These are phyloP conservation scores for Oscheius sp. DNA, from an alignment of 1,140 invertebrate genomes.

Conservation along the genomic window DNA sequence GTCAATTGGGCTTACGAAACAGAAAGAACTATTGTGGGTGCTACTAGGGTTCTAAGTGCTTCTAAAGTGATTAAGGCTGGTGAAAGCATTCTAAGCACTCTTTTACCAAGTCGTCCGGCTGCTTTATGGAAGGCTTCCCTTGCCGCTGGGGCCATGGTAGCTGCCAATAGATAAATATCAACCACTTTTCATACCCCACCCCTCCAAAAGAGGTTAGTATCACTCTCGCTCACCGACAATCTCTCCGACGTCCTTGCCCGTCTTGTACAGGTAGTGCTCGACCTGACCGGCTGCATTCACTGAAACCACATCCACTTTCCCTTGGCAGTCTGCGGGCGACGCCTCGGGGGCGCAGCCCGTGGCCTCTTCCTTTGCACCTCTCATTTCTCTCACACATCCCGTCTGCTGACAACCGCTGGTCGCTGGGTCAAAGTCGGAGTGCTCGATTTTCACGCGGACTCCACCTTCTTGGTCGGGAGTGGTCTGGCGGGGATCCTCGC, in stretches of 20 bases:
- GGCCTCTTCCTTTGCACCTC: too few species aligned
- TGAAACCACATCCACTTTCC: constrained; percentile 28
- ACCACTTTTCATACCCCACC: not conserved
- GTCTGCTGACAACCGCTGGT: too few species aligned
- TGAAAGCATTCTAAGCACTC: too few species aligned
- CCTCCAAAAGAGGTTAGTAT: not conserved
- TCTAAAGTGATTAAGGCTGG: too few species aligned
- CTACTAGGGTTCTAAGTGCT: too few species aligned
- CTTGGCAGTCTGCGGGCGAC: too few species aligned
- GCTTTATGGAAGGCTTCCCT: not conserved
- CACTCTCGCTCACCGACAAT: constrained; percentile 15
- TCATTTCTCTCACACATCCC: too few species aligned
- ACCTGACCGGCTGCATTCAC: constrained; percentile 13
- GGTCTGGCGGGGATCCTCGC: constrained; percentile 9
- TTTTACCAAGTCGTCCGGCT: not conserved
- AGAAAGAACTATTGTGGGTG: too few species aligned
- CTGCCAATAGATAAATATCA: not conserved
- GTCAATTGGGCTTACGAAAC: too few species aligned
- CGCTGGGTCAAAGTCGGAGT: not conserved
- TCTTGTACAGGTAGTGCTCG: constrained; percentile 23
- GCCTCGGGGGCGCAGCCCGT: too few species aligned
- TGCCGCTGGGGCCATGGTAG: not conserved
- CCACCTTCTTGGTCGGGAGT: not conserved
- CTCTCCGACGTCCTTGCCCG: constrained; percentile 17
- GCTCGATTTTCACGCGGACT: not conserved